Conservation (phyloP, 2,113 vertebrate species). For the Calyptommatus sinebrachiatus region DNA sequence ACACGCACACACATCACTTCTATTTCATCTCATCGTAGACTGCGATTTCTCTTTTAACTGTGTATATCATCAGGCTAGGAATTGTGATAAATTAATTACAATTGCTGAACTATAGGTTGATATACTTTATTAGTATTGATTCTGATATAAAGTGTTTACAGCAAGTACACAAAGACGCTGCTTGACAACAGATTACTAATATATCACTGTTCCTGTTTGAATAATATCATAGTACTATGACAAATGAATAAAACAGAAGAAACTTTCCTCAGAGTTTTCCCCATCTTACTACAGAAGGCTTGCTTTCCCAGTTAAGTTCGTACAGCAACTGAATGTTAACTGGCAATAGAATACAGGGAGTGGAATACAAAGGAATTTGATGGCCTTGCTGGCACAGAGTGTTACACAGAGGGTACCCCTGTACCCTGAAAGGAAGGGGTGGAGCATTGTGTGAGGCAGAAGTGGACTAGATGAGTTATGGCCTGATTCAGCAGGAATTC, state of each 20-base stretch:
- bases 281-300: background rate
- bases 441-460: too few relatives aligned
- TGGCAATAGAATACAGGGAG: background rate
- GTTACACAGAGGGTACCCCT: background rate
- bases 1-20: too few relatives aligned
- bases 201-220: background rate
- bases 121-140: slow-evolving; percentile 14
- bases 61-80: background rate
- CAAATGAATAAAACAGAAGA: slow-evolving; percentile 4
- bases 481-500: too few relatives aligned
- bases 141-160: slow-evolving; percentile 24
- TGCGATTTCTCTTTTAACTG: background rate
- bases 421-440: background rate
- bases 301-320: background rate
- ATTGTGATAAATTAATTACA: background rate
- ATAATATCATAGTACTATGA: slow-evolving; percentile 4
- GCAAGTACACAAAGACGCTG: slow-evolving; percentile 22
- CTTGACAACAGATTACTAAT: slow-evolving; percentile 6
- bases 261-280: background rate
- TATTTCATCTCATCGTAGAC: too few relatives aligned
- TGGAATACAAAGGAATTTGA: background rate
- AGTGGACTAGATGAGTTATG: too few relatives aligned
- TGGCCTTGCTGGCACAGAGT: background rate
- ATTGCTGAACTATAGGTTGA: background rate
- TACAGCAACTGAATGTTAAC: background rate